A percentile compares a stretch with the other conserved stretches of the same genome.
phyloP scores from a whole-genome alignment of 2,888 invertebrate species.

The Pyrrhosoma nymphula region DNA sequence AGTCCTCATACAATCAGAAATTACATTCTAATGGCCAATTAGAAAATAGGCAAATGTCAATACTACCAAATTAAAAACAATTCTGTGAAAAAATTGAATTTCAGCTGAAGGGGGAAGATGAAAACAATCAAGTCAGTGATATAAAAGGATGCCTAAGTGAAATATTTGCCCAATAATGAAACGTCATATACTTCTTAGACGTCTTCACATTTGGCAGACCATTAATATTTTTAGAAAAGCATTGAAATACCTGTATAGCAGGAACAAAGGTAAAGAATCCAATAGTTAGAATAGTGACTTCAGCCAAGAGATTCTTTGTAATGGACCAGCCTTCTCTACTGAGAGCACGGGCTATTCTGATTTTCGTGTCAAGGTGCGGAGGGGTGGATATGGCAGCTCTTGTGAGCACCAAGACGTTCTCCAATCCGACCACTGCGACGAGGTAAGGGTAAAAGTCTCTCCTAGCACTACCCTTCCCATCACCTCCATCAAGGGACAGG shows the following conservation, averaged over 20 bases:
- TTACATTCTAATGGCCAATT: too few species aligned
- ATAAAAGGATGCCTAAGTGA: too few species aligned
- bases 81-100: too few species aligned
- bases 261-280: conserved; percentile 97
- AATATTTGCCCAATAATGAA: too few species aligned
- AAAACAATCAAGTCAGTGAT: too few species aligned
- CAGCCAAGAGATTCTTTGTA: conserved; percentile 95
- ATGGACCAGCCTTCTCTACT: conserved; percentile 99
- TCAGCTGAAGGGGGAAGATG: too few species aligned
- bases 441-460: conserved; percentile 92
- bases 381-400: conserved; percentile 96
- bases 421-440: conserved; percentile 95
- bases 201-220: too few species aligned
- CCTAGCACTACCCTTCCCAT: conserved; percentile 77
- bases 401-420: conserved; percentile 93
- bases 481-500: conserved; percentile 90
- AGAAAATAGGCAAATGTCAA: too few species aligned
- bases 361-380: conserved; percentile 94
- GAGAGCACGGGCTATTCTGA: conserved; percentile 96
- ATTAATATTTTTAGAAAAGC: background rate
- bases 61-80: too few species aligned
- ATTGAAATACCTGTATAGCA: conserved; percentile 84
- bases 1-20: too few species aligned
- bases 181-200: too few species aligned
- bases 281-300: conserved; percentile 94